Conservation (phyloP, 92 coral and sea anemone species). For the Nematostella vectensis region DNA sequence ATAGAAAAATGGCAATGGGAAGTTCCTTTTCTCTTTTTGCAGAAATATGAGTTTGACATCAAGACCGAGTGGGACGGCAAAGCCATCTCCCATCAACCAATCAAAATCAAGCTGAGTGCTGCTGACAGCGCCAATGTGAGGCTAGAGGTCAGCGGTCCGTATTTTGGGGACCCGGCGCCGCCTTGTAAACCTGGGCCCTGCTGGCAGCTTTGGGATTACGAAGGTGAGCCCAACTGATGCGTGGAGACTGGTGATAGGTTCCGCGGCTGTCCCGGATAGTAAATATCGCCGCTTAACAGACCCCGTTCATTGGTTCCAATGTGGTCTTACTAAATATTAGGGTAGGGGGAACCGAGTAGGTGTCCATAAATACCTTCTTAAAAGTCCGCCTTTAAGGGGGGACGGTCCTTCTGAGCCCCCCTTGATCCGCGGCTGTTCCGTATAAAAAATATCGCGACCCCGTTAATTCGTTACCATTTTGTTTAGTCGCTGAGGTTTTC, state of each 20-base stretch:
- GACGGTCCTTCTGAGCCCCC: too few relatives aligned
- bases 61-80: slow-evolving; percentile 74
- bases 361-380: neutral
- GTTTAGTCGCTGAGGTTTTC: slow-evolving; percentile 87
- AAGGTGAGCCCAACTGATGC: slow-evolving; percentile 44
- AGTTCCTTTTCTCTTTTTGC: neutral
- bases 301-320: too few relatives aligned
- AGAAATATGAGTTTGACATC: slow-evolving; percentile 59
- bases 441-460: too few relatives aligned
- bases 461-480: too few relatives aligned
- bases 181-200: slow-evolving; percentile 79
- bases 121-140: slow-evolving; percentile 49
- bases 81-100: slow-evolving; percentile 62
- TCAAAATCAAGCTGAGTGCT: slow-evolving; percentile 68
- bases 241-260: too few relatives aligned
- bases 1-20: too few relatives aligned
- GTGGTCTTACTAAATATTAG: too few relatives aligned
- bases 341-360: neutral
- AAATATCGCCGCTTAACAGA: too few relatives aligned
- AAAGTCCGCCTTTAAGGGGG: too few relatives aligned
- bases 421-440: too few relatives aligned
- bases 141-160: slow-evolving; percentile 79
- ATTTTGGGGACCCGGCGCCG: slow-evolving; percentile 76
- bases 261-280: too few relatives aligned
- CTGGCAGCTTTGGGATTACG: slow-evolving; percentile 81